Conservation (phyloP, 2,888 invertebrate species). For the Nomada ferruginata region DNA sequence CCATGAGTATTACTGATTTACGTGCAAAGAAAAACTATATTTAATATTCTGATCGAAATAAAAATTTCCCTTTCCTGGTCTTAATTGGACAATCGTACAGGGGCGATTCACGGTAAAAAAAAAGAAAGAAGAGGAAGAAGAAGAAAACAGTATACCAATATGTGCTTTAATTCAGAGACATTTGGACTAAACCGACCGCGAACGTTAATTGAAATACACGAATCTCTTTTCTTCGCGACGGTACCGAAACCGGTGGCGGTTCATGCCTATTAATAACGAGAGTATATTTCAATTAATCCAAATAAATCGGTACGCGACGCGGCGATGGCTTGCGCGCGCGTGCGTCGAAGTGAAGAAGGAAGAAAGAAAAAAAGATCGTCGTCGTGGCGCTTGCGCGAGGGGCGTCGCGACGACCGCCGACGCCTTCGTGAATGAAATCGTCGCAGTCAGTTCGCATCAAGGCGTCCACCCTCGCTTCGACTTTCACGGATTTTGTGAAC, state of each 20-base stretch:
- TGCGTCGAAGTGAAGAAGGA: constrained; percentile 54
- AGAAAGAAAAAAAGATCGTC: constrained; percentile 43
- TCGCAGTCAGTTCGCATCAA: constrained; percentile 77
- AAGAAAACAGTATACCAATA: too few species aligned
- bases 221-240: constrained; percentile 18
- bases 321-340: constrained; percentile 44
- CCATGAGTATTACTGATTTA: too few species aligned
- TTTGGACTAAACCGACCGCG: not conserved
- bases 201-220: constrained; percentile 35
- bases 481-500: constrained; percentile 66
- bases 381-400: constrained; percentile 74
- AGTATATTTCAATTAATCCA: constrained; percentile 77
- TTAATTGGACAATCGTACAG: too few species aligned
- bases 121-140: too few species aligned
- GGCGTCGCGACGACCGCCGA: constrained; percentile 76
- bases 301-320: constrained; percentile 74
- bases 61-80: too few species aligned
- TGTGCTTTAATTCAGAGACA: too few species aligned
- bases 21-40: too few species aligned
- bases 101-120: too few species aligned
- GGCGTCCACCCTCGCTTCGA: constrained; percentile 75
- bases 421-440: constrained; percentile 80
- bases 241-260: constrained; percentile 20
- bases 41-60: too few species aligned
- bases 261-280: constrained; percentile 74